Percentiles rank a stretch among this genome's conserved stretches.
Evolutionary conservation across 2,113 vertebrate genomes (phyloP).

Genomic region (Burhinus bistriatus): DNA sequence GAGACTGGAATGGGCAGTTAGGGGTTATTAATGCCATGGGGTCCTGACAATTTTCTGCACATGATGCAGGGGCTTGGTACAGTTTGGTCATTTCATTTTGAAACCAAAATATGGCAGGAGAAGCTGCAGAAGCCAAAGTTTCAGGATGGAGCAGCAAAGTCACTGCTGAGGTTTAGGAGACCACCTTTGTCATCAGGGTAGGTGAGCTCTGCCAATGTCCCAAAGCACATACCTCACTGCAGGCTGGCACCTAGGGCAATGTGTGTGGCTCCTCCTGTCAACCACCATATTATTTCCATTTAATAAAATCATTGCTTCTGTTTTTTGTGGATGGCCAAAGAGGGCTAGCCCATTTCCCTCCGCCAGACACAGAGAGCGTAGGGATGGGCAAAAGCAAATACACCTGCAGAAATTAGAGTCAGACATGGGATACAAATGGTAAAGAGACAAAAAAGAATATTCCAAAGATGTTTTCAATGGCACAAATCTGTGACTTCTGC

Average conservation of each 20-base stretch:
- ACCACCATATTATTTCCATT: neutral
- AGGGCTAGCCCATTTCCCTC: neutral
- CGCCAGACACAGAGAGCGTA: fast-evolving
- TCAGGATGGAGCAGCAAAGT: neutral
- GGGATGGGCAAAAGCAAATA: neutral
- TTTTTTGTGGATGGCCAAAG: neutral
- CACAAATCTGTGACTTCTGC: neutral
- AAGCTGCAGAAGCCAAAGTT: neutral
- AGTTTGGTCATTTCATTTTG: neutral
- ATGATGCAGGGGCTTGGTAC: neutral
- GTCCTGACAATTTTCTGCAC: neutral
- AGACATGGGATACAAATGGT: neutral
- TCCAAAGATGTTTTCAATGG: neutral
- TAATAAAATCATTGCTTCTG: neutral
- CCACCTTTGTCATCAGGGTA: neutral
- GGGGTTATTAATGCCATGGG: neutral
- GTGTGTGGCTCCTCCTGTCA: neutral
- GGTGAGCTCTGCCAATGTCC: neutral
- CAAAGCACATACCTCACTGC: neutral
- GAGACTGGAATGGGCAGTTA: neutral
- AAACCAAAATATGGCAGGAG: neutral
- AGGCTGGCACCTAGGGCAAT: neutral
- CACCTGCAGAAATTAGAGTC: neutral
- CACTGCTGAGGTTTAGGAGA: neutral
- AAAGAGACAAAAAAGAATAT: neutral